phyloP scores from a whole-genome alignment of 1,140 invertebrate genomes.

The Pseudobourletiella spinata region DNA sequence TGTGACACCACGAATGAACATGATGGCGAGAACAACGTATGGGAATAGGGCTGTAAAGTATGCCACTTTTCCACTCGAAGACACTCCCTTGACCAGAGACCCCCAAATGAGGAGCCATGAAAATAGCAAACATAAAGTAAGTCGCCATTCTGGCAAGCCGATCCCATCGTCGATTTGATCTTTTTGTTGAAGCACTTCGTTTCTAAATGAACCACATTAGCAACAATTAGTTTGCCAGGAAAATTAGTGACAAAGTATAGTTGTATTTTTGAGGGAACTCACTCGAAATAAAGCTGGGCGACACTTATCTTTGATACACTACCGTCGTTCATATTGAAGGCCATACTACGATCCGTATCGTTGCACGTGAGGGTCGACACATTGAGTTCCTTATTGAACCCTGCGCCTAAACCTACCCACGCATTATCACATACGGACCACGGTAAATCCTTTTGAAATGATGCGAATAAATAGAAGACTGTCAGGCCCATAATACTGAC shows the following conservation, averaged over 20 bases:
- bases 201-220: constrained; percentile 38
- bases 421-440: constrained; percentile 17
- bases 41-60: too few relatives aligned
- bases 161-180: constrained; percentile 61
- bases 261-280: not conserved
- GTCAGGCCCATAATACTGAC: constrained; percentile 40
- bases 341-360: not conserved
- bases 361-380: not conserved
- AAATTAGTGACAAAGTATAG: not conserved
- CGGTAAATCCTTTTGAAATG: constrained; percentile 19
- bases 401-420: constrained; percentile 11
- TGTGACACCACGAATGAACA: constrained; percentile 45
- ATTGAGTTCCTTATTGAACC: constrained; percentile 15
- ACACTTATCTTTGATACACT: not conserved
- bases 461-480: constrained; percentile 24
- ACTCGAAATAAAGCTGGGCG: not conserved
- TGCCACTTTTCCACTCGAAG: constrained; percentile 62
- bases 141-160: constrained; percentile 44
- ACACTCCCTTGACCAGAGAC: constrained; percentile 70
- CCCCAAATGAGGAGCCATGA: constrained; percentile 72
- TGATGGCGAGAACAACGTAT: constrained; percentile 45
- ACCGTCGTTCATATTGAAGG: not conserved
- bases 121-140: constrained; percentile 60
- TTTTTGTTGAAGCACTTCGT: constrained; percentile 56
- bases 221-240: not conserved